Evolutionary conservation across 1,140 invertebrate genomes (phyloP), one percentile per base, ranked within the genome.

Genomic region (Aplysia californica): DNA sequence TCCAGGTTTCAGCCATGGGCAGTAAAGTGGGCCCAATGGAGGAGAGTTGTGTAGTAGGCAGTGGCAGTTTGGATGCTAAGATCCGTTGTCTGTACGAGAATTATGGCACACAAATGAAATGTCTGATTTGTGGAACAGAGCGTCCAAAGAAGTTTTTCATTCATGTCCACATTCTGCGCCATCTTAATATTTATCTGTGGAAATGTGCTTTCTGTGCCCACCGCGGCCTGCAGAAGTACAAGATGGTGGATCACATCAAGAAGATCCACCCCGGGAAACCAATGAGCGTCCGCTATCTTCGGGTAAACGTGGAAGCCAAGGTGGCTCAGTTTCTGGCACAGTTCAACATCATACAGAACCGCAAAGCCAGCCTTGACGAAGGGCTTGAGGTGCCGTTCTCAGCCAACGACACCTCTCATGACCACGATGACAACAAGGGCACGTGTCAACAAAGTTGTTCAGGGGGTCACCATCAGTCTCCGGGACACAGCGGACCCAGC

Each of bases 221-320:
- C 68, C 55, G 67, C 38, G 80, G 80, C 6, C 75, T 81, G 15
- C 75, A 81, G 66, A 79, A 79, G 38, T 79, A 81, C 74, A 81
- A 81, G 44, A 81, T 81, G 71, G 72, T 76, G 39, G 74, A 79
- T 33, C 80, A 81, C 64, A 81, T 81, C 44, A 81, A 79, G 58
- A 79, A 79, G 58, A 70, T 79, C 0, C 78, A 79, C 64, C 71
- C 80, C 15, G 77, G 78, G 0, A 61, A 74, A 35, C 29, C 75
- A 6, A 64, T 77, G 56, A 65, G 71, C 56, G 75, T 81, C 2
- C 64, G 75, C 0, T 79, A 81, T 58, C 23, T 81, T n/a, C 70
- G 66, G 3, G 78, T 79, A 23, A 78, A 81, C 35, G 78, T 81
- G 5, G 77, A 79, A 55, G 70, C 72, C 5, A 79, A 67, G 38